phyloP scores from a whole-genome alignment of 2,113 vertebrate species.

The Terrapene triunguis region DNA sequence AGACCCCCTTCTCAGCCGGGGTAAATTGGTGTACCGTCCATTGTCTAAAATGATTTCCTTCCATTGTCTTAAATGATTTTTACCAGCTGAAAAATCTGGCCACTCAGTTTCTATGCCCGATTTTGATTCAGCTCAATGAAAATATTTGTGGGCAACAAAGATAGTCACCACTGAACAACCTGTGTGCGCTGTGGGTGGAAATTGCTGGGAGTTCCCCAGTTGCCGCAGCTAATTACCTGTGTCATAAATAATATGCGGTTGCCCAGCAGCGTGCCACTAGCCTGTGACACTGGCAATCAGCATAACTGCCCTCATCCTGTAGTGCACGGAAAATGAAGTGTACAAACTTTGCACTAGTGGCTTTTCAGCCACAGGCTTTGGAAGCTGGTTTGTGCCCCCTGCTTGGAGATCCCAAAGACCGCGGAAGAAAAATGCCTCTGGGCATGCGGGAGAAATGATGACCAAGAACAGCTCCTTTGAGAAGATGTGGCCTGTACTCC shows the following conservation, averaged over 20 bases:
- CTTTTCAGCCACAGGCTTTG: background rate
- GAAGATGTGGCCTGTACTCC: rapidly evolving
- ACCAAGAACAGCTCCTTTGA: background rate
- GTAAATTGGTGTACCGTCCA: background rate
- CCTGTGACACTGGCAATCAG: background rate
- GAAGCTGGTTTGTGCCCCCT: background rate
- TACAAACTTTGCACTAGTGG: background rate
- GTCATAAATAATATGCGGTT: slow-evolving; percentile 3
- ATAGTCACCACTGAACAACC: background rate
- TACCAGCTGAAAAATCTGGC: background rate
- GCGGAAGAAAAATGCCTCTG: rapidly evolving
- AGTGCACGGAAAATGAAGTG: background rate
- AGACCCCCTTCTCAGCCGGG: background rate
- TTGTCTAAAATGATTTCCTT: background rate
- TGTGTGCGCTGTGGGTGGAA: slow-evolving; percentile 2
- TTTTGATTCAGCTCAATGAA: slow-evolving; percentile 22
- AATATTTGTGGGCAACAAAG: slow-evolving; percentile 36
- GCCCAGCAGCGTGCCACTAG: rapidly evolving
- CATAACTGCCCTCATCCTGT: background rate
- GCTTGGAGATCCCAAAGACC: background rate
- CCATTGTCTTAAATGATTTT: background rate
- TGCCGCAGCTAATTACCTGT: background rate
- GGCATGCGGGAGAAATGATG: background rate
- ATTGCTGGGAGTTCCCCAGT: slow-evolving; percentile 24
- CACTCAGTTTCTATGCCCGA: background rate